Percentiles rank a stretch among this genome's conserved stretches.
phyloP scores from a whole-genome alignment of 1,140 invertebrate genomes.

The Ditylenchus dipsaci region DNA sequence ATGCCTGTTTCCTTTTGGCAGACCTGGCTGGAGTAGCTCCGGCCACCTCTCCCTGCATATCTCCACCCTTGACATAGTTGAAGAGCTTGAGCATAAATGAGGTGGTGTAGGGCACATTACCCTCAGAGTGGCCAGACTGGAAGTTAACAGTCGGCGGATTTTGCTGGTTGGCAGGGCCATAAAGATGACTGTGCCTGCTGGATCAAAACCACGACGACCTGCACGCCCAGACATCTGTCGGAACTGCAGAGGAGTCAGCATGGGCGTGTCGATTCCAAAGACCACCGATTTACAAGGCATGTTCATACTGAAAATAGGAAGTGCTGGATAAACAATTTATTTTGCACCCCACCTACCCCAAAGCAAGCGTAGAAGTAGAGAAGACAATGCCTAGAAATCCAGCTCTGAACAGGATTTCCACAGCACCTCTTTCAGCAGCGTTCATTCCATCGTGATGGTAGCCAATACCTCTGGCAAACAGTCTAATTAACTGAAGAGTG shows the following conservation, averaged over 20 bases:
- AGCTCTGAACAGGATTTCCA: conserved; percentile 55
- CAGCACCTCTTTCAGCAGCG: conserved; percentile 45
- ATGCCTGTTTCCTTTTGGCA: conserved; percentile 23
- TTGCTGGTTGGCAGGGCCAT: conserved; percentile 58
- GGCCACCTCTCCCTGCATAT: no score
- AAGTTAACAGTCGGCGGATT: conserved; percentile 55
- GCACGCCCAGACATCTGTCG: conserved; percentile 58
- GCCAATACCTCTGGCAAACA: conserved; percentile 57
- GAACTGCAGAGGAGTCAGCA: conserved; percentile 55
- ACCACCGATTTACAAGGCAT: conserved; percentile 58
- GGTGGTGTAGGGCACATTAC: conserved; percentile 55
- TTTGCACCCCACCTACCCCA: conserved; percentile 43
- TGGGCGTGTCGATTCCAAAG: conserved; percentile 55
- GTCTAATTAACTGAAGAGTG: conserved; percentile 34
- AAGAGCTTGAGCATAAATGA: conserved; percentile 52
- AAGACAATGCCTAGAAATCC: conserved; percentile 54
- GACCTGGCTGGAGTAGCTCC: conserved; percentile 1
- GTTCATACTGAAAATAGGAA: conserved; percentile 51
- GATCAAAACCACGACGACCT: conserved; percentile 57
- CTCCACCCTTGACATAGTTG: conserved; percentile 47
- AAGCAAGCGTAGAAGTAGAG: conserved; percentile 54
- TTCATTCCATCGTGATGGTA: conserved; percentile 56
- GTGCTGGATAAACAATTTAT: neutral
- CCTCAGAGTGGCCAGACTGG: conserved; percentile 54
- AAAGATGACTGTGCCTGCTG: conserved; percentile 55